Base-by-base conservation (phyloP, 2,113 vertebrate species). In the Ariopsis seemanni region DNA sequence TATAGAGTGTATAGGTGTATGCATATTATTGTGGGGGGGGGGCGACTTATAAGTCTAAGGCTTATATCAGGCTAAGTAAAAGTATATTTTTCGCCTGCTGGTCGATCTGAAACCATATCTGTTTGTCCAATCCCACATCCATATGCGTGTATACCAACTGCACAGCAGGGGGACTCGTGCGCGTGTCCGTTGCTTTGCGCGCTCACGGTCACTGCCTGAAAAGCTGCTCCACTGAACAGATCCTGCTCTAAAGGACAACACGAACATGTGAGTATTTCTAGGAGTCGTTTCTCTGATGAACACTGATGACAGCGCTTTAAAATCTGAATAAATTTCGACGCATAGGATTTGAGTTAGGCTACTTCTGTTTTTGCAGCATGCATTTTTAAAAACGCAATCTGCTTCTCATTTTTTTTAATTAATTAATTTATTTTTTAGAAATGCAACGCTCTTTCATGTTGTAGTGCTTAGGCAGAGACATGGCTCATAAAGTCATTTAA, bases 211-310 rank as follows among this genome's bases (percentile, higher is more conserved):
- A 12, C 27, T 20, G 53, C 10, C 57, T 65, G 48, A 11, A 78
- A 27, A 65, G 74, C 17, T 50, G 62, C 62, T 65, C 62, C 27
- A 42, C 52, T 34, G 48, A 53, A 27, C 74, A 86, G 25, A 48
- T 72, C 18, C 67, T 55, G n/a, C n/a, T n/a, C 20, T 57, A 2
- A 80, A 63, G 18, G 74, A 86, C 67, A 25, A 30, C 14, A 55
- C 14, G 34, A 81, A 69, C 75, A 86, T 42, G 85, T 86, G 63
- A 81, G 85, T 86, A 86, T 86, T 86, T 10, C n/a, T 50, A 53
- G 4, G 69, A 77, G 22, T 60, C 20, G 42, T 30, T 75, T 50
- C 25, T 77, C 10, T 85, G 55, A 74, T 75, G 7, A 79, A 67
- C 15, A 15, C 50, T 67, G 12, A 27, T 69, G 34, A 17, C 58